Conservation (phyloP, 2,797 vertebrate genomes). For the Coendou prehensilis region DNA sequence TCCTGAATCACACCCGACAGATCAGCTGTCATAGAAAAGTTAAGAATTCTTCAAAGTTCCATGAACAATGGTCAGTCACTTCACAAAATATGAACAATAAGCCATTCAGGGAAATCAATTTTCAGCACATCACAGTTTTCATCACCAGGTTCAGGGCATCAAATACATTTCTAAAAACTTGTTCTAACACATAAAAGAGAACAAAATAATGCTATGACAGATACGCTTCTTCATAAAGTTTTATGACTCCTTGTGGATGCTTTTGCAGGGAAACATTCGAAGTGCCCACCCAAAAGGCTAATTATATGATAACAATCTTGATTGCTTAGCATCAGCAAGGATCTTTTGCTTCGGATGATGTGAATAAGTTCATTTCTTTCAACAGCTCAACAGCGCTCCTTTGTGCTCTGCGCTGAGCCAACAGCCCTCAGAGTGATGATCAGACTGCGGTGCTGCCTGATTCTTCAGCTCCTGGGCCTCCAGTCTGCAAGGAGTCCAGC, state of each 20-base stretch:
- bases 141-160: background rate
- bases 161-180: conserved; percentile 3
- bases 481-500: background rate
- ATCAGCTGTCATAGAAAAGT: background rate
- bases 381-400: background rate
- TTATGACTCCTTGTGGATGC: background rate
- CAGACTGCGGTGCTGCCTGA: background rate
- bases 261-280: background rate
- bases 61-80: no score
- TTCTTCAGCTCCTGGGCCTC: background rate
- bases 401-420: background rate
- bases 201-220: background rate
- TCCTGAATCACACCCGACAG: accelerated
- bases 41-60: background rate
- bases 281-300: background rate
- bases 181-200: background rate
- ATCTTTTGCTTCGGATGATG: background rate
- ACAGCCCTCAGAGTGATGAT: background rate
- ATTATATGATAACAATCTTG: background rate
- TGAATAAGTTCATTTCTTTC: background rate
- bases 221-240: background rate
- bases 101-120: background rate
- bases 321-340: background rate
- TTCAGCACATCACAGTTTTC: background rate
- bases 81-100: background rate